Evolutionary conservation across 2,797 vertebrate genomes (phyloP).

Genomic region (Semotilus atromaculatus): DNA sequence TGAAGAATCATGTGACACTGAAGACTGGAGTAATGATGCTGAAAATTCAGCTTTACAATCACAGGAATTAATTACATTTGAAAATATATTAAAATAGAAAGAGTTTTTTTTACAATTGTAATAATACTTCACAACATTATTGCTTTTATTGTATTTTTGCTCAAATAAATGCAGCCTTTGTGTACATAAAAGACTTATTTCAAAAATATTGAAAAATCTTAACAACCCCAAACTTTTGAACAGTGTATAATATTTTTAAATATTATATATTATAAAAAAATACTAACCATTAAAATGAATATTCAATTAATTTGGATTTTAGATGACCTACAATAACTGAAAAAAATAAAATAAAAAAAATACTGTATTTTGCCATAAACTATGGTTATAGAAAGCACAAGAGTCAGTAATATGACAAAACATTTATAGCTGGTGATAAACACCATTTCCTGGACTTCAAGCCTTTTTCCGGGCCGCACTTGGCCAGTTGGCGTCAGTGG

Average conservation of each 20-base stretch:
- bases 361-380: not conserved
- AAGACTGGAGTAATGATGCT: too few species aligned
- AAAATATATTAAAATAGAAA: too few species aligned
- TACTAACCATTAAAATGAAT: too few species aligned
- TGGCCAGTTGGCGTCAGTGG: conserved; percentile 41
- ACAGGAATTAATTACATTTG: too few species aligned
- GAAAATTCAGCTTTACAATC: too few species aligned
- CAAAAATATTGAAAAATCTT: not conserved
- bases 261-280: too few species aligned
- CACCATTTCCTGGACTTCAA: conserved; percentile 15
- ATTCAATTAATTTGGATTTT: not conserved
- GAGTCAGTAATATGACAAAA: conserved; percentile 25
- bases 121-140: too few species aligned
- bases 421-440: conserved; percentile 18
- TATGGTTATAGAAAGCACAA: not conserved
- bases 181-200: not conserved
- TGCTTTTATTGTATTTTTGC: too few species aligned
- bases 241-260: too few species aligned
- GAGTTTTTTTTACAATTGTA: not conserved
- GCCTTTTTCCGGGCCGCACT: conserved; percentile 10
- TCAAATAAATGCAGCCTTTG: not conserved
- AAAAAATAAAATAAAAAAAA: not conserved
- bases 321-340: not conserved
- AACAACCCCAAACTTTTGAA: not conserved
- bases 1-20: too few species aligned